Conservation (phyloP, 2,113 vertebrate species). For the Emydocephalus ijimae region DNA sequence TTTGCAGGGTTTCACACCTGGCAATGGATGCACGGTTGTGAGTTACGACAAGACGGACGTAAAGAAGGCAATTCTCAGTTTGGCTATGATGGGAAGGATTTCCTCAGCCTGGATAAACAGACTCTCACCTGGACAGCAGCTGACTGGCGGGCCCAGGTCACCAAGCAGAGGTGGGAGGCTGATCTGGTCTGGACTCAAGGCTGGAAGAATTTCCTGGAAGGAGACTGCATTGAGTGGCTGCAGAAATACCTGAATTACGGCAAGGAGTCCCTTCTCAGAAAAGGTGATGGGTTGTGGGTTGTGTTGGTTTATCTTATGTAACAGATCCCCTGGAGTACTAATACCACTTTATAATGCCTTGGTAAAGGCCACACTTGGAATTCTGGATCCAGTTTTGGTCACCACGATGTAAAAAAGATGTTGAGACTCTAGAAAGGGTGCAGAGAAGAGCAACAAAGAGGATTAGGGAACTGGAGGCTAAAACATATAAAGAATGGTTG, state of each 20-base stretch:
- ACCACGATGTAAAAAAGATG: no score
- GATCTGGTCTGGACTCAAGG: not conserved
- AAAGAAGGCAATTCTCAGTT: not conserved
- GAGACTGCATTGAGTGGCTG: not conserved
- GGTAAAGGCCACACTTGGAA: no score
- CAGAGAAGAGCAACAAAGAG: no score
- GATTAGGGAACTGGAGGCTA: no score
- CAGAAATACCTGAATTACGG: not conserved
- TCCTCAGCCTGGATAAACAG: not conserved
- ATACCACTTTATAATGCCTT: no score
- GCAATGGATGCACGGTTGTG: slow-evolving; percentile 16
- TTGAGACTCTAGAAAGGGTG: no score
- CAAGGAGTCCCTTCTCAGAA: not conserved
- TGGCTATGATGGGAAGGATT: slow-evolving; percentile 7
- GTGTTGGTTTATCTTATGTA: not conserved
- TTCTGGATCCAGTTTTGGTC: no score
- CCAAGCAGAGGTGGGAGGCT: not conserved
- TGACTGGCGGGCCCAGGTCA: not conserved
- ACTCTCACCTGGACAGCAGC: not conserved
- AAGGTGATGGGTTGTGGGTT: not conserved
- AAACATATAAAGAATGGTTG: no score
- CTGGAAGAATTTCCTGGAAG: not conserved
- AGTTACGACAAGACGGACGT: not conserved
- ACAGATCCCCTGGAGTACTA: no score
- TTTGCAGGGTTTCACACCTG: slow-evolving; percentile 3